phyloP scores from a whole-genome alignment of 35 echinoderm and acorn worm species.

The Diadema setosum region DNA sequence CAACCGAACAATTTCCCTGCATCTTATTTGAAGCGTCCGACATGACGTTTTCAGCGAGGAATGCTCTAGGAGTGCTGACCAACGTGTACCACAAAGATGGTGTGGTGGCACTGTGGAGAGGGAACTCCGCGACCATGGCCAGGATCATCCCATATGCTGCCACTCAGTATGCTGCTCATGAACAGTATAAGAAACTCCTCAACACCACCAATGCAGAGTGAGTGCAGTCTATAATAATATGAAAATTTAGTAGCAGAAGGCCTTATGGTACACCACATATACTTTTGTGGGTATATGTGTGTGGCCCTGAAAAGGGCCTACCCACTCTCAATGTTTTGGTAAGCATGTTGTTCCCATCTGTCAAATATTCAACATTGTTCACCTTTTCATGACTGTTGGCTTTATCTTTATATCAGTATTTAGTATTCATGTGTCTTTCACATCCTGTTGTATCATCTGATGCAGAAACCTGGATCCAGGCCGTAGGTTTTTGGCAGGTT shows the following conservation, averaged over 20 bases:
- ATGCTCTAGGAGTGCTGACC: slow-evolving; percentile 49
- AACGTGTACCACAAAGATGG: slow-evolving; percentile 86
- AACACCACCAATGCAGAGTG: slow-evolving; percentile 70
- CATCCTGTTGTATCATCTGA: no score
- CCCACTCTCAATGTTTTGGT: no score
- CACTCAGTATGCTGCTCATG: slow-evolving; percentile 93
- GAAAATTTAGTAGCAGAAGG: no score
- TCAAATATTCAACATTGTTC: no score
- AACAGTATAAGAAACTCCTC: slow-evolving; percentile 93
- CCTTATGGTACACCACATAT: no score
- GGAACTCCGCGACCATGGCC: slow-evolving; percentile 96
- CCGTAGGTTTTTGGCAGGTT: slow-evolving; percentile 86
- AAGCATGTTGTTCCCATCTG: no score
- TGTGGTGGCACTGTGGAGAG: slow-evolving; percentile 75
- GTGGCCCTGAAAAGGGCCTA: no score
- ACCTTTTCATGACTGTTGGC: no score
- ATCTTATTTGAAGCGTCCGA: slow-evolving; percentile 79
- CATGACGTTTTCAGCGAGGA: slow-evolving; percentile 64
- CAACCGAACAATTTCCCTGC: no score
- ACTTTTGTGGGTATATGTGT: no score
- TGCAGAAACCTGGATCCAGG: slow-evolving; percentile 68
- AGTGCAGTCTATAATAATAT: slow-evolving; percentile 15
- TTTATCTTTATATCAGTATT: no score
- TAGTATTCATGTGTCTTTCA: no score
- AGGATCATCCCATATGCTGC: slow-evolving; percentile 97